Percentiles rank a stretch among this genome's conserved stretches.
Evolutionary conservation across 2,888 invertebrate genomes (phyloP).

Genomic region (Salticus scenicus): DNA sequence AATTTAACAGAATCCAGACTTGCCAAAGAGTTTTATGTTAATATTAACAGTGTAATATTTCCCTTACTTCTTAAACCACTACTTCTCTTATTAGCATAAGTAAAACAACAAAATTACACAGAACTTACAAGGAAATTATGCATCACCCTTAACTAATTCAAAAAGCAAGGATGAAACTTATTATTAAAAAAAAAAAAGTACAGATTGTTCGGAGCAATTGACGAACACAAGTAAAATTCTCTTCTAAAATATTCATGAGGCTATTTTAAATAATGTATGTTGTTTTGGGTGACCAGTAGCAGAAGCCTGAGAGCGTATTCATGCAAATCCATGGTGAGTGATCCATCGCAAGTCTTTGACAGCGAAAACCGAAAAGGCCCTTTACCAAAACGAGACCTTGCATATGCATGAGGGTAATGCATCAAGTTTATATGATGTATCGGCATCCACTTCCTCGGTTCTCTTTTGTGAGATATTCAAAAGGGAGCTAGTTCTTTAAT

Average conservation of each 20-base stretch:
- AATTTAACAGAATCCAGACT: too few species aligned
- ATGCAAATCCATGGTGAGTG: constrained; percentile 8
- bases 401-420: constrained; percentile 16
- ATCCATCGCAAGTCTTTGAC: neutral
- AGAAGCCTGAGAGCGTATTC: neutral
- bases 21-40: too few species aligned
- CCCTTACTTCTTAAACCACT: too few species aligned
- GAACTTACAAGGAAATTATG: too few species aligned
- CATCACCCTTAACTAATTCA: too few species aligned
- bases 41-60: too few species aligned
- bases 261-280: neutral
- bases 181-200: too few species aligned
- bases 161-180: too few species aligned
- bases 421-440: constrained; percentile 1
- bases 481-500: neutral
- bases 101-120: too few species aligned
- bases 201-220: too few species aligned
- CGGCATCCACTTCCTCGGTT: neutral
- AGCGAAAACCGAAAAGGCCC: neutral
- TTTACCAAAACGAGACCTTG: neutral
- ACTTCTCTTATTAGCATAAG: too few species aligned
- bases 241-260: constrained; percentile 1
- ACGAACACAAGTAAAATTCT: too few species aligned
- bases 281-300: constrained; percentile 23
- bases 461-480: neutral